Evolutionary conservation across 2,797 vertebrate genomes (phyloP).

Genomic region (Myripristis murdjan): DNA sequence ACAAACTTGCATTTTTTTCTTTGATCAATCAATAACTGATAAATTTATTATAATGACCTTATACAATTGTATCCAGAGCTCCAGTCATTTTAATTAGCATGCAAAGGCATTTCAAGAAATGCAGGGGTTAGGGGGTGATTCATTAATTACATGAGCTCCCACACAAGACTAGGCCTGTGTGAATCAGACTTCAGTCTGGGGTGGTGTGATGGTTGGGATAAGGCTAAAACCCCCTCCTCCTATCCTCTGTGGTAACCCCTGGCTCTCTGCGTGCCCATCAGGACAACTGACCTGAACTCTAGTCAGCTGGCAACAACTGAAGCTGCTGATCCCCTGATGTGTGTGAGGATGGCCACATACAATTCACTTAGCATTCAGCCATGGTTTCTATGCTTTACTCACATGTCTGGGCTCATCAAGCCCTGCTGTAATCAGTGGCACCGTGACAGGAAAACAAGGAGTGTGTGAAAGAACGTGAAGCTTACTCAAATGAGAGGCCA

Average conservation of each 20-base stretch:
- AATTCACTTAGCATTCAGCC: constrained; percentile 69
- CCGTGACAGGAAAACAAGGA: constrained; percentile 75
- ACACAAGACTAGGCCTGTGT: too few species aligned
- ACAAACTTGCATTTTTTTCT: too few species aligned
- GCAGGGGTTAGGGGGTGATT: too few species aligned
- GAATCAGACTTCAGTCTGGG: too few species aligned
- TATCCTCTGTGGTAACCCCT: neutral
- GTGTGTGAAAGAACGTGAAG: constrained; percentile 65
- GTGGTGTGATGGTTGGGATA: neutral
- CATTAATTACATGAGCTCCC: too few species aligned
- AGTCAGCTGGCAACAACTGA: constrained; percentile 14
- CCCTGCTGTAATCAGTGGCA: constrained; percentile 73
- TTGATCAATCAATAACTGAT: too few species aligned
- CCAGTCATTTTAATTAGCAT: too few species aligned
- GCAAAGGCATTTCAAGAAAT: too few species aligned
- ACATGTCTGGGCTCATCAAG: constrained; percentile 78
- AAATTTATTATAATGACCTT: too few species aligned
- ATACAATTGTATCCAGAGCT: too few species aligned
- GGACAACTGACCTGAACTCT: constrained; percentile 26
- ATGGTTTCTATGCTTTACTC: constrained; percentile 66
- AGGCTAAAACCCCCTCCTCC: neutral
- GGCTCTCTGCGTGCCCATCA: neutral
- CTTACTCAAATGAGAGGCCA: constrained; percentile 76
- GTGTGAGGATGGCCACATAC: constrained; percentile 28
- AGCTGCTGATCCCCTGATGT: constrained; percentile 19